phyloP scores from a whole-genome alignment of 2,888 invertebrate genomes.

The Drosophila bunnanda region DNA sequence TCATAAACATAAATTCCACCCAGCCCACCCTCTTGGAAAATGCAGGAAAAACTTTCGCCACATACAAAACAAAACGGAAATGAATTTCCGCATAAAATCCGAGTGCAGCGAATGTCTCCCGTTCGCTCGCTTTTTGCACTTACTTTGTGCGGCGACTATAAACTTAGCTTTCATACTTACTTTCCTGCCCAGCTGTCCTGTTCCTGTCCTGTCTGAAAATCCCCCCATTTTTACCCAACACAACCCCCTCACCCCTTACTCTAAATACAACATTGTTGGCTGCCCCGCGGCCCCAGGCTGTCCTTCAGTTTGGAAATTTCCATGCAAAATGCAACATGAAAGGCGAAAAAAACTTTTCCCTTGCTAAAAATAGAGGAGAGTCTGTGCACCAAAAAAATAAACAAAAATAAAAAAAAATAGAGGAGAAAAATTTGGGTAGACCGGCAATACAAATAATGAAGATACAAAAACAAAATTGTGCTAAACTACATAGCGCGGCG shows the following conservation, averaged over 20 bases:
- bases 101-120: constrained; percentile 50
- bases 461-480: constrained; percentile 65
- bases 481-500: constrained; percentile 54
- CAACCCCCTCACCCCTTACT: neutral
- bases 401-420: constrained; percentile 1
- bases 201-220: constrained; percentile 42
- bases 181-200: constrained; percentile 62
- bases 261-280: constrained; percentile 61
- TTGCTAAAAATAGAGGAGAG: constrained; percentile 52
- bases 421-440: constrained; percentile 16
- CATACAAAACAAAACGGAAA: constrained; percentile 67
- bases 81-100: constrained; percentile 74
- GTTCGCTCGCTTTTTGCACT: constrained; percentile 19
- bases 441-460: constrained; percentile 71
- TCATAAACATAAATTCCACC: constrained; percentile 72
- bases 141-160: constrained; percentile 64
- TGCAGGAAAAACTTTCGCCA: constrained; percentile 53
- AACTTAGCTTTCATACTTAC: constrained; percentile 70
- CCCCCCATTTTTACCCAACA: constrained; percentile 1
- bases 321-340: constrained; percentile 73
- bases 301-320: constrained; percentile 45
- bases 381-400: constrained; percentile 44
- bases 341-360: constrained; percentile 61
- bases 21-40: neutral
- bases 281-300: constrained; percentile 10